These are phyloP conservation scores for Arion vulgaris DNA, from an alignment of 1,140 invertebrate species.

Conservation along the genomic window DNA sequence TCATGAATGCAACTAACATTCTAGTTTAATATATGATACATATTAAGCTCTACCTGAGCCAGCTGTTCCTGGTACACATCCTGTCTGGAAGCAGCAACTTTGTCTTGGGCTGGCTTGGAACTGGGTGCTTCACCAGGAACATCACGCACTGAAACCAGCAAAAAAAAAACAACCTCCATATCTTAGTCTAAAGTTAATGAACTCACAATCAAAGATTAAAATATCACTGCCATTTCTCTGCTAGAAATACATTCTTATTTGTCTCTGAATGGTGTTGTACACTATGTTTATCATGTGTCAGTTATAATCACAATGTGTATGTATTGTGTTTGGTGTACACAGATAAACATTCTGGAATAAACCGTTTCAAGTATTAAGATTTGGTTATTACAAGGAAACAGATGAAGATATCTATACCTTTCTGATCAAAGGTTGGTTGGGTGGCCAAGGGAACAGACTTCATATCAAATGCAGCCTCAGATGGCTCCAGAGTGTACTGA, in stretches of 20 bases:
- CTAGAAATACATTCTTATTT: too few species aligned
- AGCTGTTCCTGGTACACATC: conserved; percentile 81
- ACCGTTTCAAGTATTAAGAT: too few species aligned
- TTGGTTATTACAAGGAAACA: too few species aligned
- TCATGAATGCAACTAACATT: too few species aligned
- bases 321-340: too few species aligned
- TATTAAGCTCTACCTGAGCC: conserved; percentile 21
- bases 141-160: conserved; percentile 51
- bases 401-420: too few species aligned
- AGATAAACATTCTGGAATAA: too few species aligned
- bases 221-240: background rate
- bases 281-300: too few species aligned
- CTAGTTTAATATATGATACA: too few species aligned
- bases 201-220: background rate
- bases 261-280: too few species aligned
- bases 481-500: conserved; percentile 84
- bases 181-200: too few species aligned
- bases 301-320: too few species aligned
- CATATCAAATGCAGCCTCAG: conserved; percentile 89
- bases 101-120: conserved; percentile 67
- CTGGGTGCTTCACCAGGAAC: conserved; percentile 49
- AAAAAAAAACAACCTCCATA: background rate
- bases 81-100: conserved; percentile 80
- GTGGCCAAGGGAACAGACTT: conserved; percentile 86
- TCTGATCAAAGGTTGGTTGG: conserved; percentile 74